Evolutionary conservation across 1,140 invertebrate species (phyloP), one percentile per base, ranked within the genome.

Genomic region (Subanguina moxae): DNA sequence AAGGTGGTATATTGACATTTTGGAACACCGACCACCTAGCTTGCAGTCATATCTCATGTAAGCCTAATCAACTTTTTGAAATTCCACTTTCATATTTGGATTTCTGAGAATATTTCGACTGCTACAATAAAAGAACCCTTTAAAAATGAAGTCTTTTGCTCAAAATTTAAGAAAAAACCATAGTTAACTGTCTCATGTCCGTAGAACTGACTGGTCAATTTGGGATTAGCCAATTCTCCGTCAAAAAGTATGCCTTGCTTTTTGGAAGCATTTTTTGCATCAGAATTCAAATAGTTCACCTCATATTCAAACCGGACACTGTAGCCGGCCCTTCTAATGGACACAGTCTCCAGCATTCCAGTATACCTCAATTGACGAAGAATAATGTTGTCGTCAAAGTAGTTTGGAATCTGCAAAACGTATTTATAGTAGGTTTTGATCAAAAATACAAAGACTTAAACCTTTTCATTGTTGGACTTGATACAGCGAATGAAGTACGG

Each of bases 401-500:
- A 87, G 82, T 93, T 93, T 0, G 93, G 88, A 70, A 90, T 88
- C 87, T 89, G n/a, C 43, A 45, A 52, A 52, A 52, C 15, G 48
- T 7, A 7, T 23, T n/a, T 38, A 19, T 1, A n/a, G 57, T 0
- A 11, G 43, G 62, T 56, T 58, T 58, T 58, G 11, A 58, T 8
- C 5, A 52, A 70, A 45, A 43, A 23, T 72, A 72, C 76, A n/a
- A n/a, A n/a, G n/a, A n/a, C n/a, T n/a, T n/a, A n/a, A n/a, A 89
- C 88, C 86, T 94, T 95, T 58, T 92, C 89, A 61, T 88, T 87
- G 83, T 96, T 96, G 30, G 91, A 93, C 83, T 97, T 97, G 76
- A 97, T 95, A 83, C 93, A 96, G 57, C 93, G 87, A 70, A 97
- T 94, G 82, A 97, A 97, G 84, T 93, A 96, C 1, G 93, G 93